Evolutionary conservation across 2,113 vertebrate species (phyloP), one percentile per base, ranked within the genome.

Genomic region (Oenanthe melanoleuca): DNA sequence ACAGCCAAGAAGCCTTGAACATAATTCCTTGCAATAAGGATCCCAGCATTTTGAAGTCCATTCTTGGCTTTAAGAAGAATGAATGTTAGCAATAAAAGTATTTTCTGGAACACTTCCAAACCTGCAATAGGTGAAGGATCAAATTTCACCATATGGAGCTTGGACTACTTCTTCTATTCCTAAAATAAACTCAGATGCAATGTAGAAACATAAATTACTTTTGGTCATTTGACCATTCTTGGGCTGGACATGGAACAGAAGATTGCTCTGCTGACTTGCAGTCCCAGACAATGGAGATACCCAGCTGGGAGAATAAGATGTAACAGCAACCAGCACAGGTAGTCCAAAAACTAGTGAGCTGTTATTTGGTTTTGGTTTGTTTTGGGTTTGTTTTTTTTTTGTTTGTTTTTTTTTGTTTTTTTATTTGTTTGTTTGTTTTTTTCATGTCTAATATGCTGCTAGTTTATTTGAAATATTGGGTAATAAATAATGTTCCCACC

Each of bases 71-170:
- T 86, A 80, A 79, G 57, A 96, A 70, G 49, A 92, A 61, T 37
- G 49, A 56, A 73, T 78, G 44, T 60, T 66, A 73, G 82, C 69
- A 93, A 66, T 44, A 79, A 60, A 96, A 80, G 63, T 49, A 33
- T 89, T 89, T 93, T 80, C 80, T 96, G 94, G 86, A 93, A 56
- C 0, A 1, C 49, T 95, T 95, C 95, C 94, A 93, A 88, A 90
- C 37, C 44, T 93, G 80, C 49, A 81, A 79, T 86, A 90, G 52
- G 65, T 87, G 71, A 92, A 88, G 65, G 55, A 88, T 95, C 85
- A 66, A 18, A 59, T 93, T 96, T 93, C 93, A 86, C 42, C 53
- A 80, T 74, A 70, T 5, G 47, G 67, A 86, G 75, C n/a, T 73
- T 9, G 0, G 86, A 78, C 31, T 42, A 71, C 40, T 87, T 95